These are phyloP conservation scores for Genyomyrus donnyi DNA, from an alignment of 2,113 vertebrate species.

Conservation along the genomic window DNA sequence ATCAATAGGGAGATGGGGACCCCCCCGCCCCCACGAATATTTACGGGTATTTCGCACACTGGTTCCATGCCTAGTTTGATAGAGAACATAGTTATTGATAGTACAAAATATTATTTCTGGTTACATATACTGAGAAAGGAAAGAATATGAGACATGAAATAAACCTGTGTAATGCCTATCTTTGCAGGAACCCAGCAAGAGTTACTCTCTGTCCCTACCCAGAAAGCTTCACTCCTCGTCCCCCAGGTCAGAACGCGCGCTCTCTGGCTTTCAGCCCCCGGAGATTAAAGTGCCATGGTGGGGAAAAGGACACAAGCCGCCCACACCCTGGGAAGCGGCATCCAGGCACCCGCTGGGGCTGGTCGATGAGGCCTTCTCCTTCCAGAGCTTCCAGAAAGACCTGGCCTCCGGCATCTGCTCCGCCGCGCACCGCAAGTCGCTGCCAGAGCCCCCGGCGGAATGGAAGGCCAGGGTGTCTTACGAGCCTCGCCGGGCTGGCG, in stretches of 20 bases:
- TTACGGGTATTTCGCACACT: no score
- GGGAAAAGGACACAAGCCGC: constrained; percentile 60
- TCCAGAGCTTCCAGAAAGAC: constrained; percentile 71
- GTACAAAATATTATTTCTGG: not conserved
- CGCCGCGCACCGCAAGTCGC: constrained; percentile 75
- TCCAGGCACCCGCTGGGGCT: constrained; percentile 78
- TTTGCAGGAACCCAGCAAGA: constrained; percentile 52
- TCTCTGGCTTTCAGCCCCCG: constrained; percentile 46
- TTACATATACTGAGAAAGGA: not conserved
- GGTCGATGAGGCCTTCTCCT: constrained; percentile 79
- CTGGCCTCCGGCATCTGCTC: constrained; percentile 71
- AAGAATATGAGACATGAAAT: constrained; percentile 24
- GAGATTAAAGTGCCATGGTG: constrained; percentile 45
- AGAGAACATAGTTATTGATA: not conserved
- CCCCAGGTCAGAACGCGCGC: constrained; percentile 45
- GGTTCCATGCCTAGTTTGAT: not conserved
- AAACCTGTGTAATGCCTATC: constrained; percentile 43
- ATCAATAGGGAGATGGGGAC: no score
- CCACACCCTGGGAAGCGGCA: constrained; percentile 86
- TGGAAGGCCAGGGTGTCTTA: constrained; percentile 70
- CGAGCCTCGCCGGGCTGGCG: constrained; percentile 36
- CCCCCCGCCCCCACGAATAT: no score
- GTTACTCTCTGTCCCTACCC: constrained; percentile 69
- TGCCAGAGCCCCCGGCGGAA: constrained; percentile 65
- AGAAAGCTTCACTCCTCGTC: constrained; percentile 50